Evolutionary conservation across 2,888 invertebrate genomes (phyloP).

Genomic region (Stegana nigrithorax): DNA sequence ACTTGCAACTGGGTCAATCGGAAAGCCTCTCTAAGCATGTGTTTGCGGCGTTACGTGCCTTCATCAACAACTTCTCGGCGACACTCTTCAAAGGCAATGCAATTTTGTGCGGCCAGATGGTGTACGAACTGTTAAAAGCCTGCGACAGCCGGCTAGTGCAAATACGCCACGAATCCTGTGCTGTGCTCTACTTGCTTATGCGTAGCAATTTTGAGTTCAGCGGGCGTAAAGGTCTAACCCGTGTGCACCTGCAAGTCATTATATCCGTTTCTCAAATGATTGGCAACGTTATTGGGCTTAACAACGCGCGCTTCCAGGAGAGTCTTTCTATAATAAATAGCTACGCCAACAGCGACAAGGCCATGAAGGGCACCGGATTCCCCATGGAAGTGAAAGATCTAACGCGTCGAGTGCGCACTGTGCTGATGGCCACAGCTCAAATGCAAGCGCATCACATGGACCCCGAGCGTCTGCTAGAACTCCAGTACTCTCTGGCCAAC

Average conservation of each 20-base stretch:
- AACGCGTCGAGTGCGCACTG: conserved; percentile 92
- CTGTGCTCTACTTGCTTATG: conserved; percentile 91
- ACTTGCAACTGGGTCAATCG: conserved; percentile 90
- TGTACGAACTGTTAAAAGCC: conserved; percentile 82
- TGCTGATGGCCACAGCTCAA: conserved; percentile 93
- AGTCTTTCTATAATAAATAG: conserved; percentile 92
- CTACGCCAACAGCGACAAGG: conserved; percentile 92
- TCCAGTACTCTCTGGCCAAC: conserved; percentile 92
- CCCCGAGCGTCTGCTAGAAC: conserved; percentile 89
- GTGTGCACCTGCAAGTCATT: conserved; percentile 93
- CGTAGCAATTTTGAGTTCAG: conserved; percentile 93
- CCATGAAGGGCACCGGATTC: conserved; percentile 93
- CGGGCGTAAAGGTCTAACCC: conserved; percentile 82
- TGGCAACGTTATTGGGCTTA: conserved; percentile 89
- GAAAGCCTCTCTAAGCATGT: conserved; percentile 90
- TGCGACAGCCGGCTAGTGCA: conserved; percentile 88
- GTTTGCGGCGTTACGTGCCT: conserved; percentile 90
- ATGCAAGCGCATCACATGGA: conserved; percentile 91
- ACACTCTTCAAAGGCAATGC: conserved; percentile 89
- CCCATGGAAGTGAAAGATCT: conserved; percentile 92
- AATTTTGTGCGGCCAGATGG: conserved; percentile 82
- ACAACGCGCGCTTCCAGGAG: conserved; percentile 95
- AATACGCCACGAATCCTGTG: conserved; percentile 90
- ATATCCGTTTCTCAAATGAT: conserved; percentile 95
- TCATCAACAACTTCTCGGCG: conserved; percentile 89